A percentile compares a stretch with the other conserved stretches of the same genome.
Evolutionary conservation across 2,113 vertebrate genomes (phyloP).

Genomic region (Eublepharis macularius): DNA sequence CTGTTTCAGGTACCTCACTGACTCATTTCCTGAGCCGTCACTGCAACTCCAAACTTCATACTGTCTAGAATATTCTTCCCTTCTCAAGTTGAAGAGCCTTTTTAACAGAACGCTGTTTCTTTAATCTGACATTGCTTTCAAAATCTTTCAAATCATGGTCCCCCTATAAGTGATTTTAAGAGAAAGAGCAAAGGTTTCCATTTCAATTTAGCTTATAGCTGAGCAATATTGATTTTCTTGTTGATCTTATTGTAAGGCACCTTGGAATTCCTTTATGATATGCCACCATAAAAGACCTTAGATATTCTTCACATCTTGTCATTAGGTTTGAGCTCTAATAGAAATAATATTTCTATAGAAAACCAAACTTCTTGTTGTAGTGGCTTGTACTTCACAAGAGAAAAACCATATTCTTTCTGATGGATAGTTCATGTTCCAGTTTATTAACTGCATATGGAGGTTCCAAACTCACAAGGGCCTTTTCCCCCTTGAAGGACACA

Average conservation of each 20-base stretch:
- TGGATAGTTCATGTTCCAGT: neutral
- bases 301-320: conserved; percentile 8
- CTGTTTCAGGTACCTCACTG: neutral
- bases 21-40: neutral
- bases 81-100: neutral
- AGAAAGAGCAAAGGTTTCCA: neutral
- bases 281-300: conserved; percentile 16
- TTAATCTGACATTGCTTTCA: neutral
- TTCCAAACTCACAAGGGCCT: neutral
- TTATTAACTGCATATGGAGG: neutral
- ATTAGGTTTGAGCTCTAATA: neutral
- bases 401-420: neutral
- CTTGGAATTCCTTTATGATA: conserved; percentile 17
- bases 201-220: conserved; percentile 23
- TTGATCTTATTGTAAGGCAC: conserved; percentile 15
- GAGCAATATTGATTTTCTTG: conserved; percentile 4
- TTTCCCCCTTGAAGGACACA: neutral
- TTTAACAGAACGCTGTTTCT: neutral
- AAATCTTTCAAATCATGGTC: neutral
- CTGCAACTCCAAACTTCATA: neutral
- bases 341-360: neutral
- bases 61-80: neutral
- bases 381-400: neutral
- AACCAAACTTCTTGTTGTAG: neutral
- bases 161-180: conserved; percentile 6